Conservation (phyloP, 2,113 vertebrate genomes). For the Hystrix cristata region DNA sequence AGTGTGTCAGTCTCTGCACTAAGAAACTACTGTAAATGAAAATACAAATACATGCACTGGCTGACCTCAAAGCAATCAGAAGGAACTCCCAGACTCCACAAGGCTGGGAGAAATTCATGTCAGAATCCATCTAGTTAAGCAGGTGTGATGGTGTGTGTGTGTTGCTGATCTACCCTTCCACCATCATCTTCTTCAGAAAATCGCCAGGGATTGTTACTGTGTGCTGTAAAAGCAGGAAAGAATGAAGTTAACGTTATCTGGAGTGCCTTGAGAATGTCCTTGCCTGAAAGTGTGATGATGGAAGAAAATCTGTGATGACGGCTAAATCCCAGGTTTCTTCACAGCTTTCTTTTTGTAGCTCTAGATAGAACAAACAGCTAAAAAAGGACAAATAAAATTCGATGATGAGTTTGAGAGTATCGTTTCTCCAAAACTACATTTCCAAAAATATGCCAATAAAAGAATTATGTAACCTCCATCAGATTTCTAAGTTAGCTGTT, state of each 20-base stretch:
- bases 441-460: constrained; percentile 12
- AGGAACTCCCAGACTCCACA: not conserved
- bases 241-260: not conserved
- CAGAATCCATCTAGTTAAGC: not conserved
- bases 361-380: not conserved
- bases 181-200: not conserved
- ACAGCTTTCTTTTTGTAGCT: not conserved
- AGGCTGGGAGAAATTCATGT: not conserved
- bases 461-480: not conserved
- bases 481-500: constrained; percentile 7
- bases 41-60: not conserved
- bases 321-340: not conserved
- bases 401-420: not conserved
- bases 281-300: not conserved
- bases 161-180: not conserved
- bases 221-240: not conserved
- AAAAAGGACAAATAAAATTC: not conserved
- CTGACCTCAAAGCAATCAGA: not conserved
- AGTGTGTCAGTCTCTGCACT: not conserved
- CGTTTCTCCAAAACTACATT: constrained; percentile 29
- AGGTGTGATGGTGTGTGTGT: not conserved
- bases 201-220: too few species aligned
- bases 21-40: not conserved
- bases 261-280: not conserved
- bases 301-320: not conserved